A percentile compares a stretch with the other conserved stretches of the same genome.
Evolutionary conservation across 2,797 vertebrate genomes (phyloP).

Genomic region (Acrocephalus scirpaceus): DNA sequence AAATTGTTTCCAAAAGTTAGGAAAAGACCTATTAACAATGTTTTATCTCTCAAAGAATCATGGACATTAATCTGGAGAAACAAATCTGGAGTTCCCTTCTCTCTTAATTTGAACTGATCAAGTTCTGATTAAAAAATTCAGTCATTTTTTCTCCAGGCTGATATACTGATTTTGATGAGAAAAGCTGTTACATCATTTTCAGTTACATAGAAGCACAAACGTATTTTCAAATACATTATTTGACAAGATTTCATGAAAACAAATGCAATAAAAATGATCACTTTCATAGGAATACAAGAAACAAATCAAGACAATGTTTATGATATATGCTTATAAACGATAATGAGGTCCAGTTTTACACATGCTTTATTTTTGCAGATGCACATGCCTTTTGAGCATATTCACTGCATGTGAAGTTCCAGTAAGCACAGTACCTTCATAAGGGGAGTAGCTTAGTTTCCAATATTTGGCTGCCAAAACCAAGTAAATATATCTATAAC

Average conservation of each 20-base stretch:
- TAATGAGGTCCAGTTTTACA: background rate
- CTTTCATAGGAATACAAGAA: background rate
- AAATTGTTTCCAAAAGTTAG: background rate
- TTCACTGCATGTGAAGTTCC: background rate
- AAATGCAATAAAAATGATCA: background rate
- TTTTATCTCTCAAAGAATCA: background rate
- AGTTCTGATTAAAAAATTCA: background rate
- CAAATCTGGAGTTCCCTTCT: fast-evolving
- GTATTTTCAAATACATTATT: background rate
- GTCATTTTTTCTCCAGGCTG: background rate
- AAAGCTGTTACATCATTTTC: background rate
- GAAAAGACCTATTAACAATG: background rate
- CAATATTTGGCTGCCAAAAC: background rate
- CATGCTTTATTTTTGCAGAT: background rate
- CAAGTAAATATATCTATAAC: background rate
- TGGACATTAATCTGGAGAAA: background rate
- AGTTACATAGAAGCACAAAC: background rate
- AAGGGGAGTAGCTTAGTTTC: background rate
- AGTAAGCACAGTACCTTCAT: background rate
- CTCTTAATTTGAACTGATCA: background rate
- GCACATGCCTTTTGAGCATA: background rate
- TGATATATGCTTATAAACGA: background rate
- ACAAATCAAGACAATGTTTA: background rate
- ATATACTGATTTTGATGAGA: background rate
- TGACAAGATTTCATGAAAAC: background rate